Evolutionary conservation across 2,113 vertebrate species (phyloP).

Genomic region (Pycnonotus jocosus): DNA sequence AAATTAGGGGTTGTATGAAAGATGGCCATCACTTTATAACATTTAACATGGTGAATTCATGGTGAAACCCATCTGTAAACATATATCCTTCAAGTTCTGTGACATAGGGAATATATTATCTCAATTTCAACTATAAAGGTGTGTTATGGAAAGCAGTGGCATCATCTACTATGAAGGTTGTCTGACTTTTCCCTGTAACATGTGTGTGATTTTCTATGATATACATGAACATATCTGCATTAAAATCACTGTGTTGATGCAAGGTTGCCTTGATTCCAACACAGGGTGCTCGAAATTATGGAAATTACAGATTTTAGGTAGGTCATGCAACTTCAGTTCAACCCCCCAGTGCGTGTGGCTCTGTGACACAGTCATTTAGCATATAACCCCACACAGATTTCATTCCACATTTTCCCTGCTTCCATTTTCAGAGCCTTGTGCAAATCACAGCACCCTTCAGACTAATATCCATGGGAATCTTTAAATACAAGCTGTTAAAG

Average conservation of each 20-base stretch:
- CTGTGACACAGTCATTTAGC: not conserved
- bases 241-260: not conserved
- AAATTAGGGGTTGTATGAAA: not conserved
- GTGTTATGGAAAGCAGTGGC: not conserved
- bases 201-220: not conserved
- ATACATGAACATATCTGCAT: not conserved
- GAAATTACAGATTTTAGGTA: not conserved
- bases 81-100: not conserved
- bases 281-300: not conserved
- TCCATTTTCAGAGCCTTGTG: conserved; percentile 7
- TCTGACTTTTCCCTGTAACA: not conserved
- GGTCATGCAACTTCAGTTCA: not conserved
- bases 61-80: not conserved
- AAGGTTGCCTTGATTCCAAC: not conserved
- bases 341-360: not conserved
- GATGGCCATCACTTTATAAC: not conserved
- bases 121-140: not conserved
- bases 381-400: not conserved
- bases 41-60: not conserved
- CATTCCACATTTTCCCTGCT: not conserved
- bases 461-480: conserved; percentile 9
- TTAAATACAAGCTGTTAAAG: conserved; percentile 27
- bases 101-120: not conserved
- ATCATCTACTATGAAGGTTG: not conserved
- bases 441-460: conserved; percentile 23